These are phyloP conservation scores for Fundulus diaphanus DNA, from an alignment of 2,797 vertebrate species.

Conservation along the genomic window DNA sequence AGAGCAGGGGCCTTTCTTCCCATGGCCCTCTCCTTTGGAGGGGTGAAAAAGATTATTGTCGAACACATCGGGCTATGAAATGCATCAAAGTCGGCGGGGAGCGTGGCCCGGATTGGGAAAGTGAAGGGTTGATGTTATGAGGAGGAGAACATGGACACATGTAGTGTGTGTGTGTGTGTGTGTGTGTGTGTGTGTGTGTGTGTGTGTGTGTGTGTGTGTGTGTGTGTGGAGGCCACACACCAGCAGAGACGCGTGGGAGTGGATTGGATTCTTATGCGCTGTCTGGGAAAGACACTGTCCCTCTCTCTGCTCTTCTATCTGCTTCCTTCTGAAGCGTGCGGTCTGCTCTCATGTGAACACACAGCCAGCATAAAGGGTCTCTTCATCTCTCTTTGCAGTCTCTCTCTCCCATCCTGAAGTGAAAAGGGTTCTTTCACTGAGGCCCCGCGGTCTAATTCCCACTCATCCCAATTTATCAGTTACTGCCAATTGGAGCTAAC, in stretches of 20 bases:
- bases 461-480: slow-evolving; percentile 78
- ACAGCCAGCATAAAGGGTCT: slow-evolving; percentile 74
- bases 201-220: slow-evolving; percentile 29
- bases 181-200: slow-evolving; percentile 34
- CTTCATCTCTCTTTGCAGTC: slow-evolving; percentile 68
- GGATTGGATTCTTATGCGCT: slow-evolving; percentile 74
- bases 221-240: slow-evolving; percentile 68
- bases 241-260: slow-evolving; percentile 75
- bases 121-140: slow-evolving; percentile 66
- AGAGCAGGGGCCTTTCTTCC: slow-evolving; percentile 75
- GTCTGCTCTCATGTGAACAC: slow-evolving; percentile 77
- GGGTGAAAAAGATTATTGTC: slow-evolving; percentile 84
- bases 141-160: slow-evolving; percentile 64
- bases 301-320: slow-evolving; percentile 59
- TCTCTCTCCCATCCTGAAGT: slow-evolving; percentile 62
- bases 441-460: slow-evolving; percentile 57
- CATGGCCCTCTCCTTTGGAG: slow-evolving; percentile 71
- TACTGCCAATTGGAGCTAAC: slow-evolving; percentile 77
- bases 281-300: slow-evolving; percentile 76
- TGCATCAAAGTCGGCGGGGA: slow-evolving; percentile 75
- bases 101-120: slow-evolving; percentile 72
- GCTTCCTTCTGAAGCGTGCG: slow-evolving; percentile 69
- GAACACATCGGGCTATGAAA: slow-evolving; percentile 68
- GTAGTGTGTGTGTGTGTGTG: slow-evolving; percentile 53
- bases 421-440: slow-evolving; percentile 78